Conservation (phyloP, 2,113 vertebrate genomes). For the Calyptommatus sinebrachiatus region DNA sequence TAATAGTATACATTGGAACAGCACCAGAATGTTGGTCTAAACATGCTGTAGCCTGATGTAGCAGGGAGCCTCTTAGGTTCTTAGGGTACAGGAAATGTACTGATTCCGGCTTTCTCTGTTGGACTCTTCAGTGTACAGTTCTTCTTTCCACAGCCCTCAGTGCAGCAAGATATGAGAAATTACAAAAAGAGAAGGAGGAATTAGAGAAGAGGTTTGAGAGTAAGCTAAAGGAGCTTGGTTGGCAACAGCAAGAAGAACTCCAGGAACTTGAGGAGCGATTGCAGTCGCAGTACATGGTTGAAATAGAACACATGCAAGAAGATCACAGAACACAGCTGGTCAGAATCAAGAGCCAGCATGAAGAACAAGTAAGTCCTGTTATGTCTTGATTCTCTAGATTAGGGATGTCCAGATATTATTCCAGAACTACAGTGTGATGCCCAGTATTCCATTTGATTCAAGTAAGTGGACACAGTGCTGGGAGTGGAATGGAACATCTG, state of each 20-base stretch:
- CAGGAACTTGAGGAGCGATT: slow-evolving; percentile 78
- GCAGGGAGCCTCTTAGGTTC: too few relatives aligned
- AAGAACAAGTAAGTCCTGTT: slow-evolving; percentile 78
- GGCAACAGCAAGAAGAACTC: slow-evolving; percentile 82
- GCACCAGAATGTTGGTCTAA: too few relatives aligned
- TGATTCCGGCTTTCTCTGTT: background rate
- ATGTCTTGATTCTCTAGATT: background rate
- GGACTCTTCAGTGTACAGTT: background rate
- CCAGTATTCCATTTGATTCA: too few relatives aligned
- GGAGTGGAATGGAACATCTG: too few relatives aligned
- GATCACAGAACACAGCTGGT: slow-evolving; percentile 71
- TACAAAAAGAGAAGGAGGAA: slow-evolving; percentile 88
- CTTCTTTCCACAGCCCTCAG: slow-evolving; percentile 76
- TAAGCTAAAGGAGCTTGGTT: slow-evolving; percentile 75
- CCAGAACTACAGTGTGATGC: too few relatives aligned
- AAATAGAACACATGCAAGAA: slow-evolving; percentile 72
- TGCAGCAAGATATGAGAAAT: slow-evolving; percentile 79
- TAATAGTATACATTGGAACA: too few relatives aligned
- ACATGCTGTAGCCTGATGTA: too few relatives aligned
- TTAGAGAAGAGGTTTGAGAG: slow-evolving; percentile 82
- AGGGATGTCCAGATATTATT: too few relatives aligned
- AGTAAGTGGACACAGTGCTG: too few relatives aligned
- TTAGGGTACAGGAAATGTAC: background rate
- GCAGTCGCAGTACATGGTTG: slow-evolving; percentile 67
- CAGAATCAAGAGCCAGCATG: slow-evolving; percentile 65